Percentiles rank a stretch among this genome's conserved stretches.
Conservation (phyloP, 2,113 vertebrate species). For the Aspiorhynchus laticeps region DNA sequence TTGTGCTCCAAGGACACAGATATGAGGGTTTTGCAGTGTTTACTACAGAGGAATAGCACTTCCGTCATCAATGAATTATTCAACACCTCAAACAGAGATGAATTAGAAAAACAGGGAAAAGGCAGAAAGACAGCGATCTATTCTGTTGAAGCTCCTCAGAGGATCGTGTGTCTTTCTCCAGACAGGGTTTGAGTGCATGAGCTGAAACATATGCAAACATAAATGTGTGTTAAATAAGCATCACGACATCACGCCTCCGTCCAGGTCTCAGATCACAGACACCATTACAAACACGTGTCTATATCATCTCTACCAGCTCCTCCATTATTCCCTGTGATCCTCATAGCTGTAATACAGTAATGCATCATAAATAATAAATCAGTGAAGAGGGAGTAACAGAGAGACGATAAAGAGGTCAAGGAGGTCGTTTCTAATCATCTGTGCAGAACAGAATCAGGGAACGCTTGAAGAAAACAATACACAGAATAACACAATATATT, state of each 20-base stretch:
- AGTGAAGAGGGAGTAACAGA: neutral
- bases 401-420: neutral
- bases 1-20: too few species aligned
- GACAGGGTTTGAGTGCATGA: neutral
- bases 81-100: constrained; percentile 15
- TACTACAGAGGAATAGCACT: neutral
- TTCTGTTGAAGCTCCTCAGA: constrained; percentile 22
- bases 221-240: constrained; percentile 43
- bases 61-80: constrained; percentile 53
- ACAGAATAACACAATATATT: too few species aligned
- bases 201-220: too few species aligned
- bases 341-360: constrained; percentile 9
- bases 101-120: neutral
- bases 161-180: neutral
- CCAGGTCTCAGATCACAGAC: neutral
- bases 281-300: neutral
- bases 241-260: neutral
- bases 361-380: neutral
- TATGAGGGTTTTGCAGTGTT: neutral
- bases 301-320: neutral
- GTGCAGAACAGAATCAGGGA: too few species aligned
- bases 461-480: too few species aligned
- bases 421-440: constrained; percentile 18
- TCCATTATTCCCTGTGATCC: neutral
- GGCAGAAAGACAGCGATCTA: constrained; percentile 18